Evolutionary conservation across 2,113 vertebrate genomes (phyloP).

Genomic region (Calyptomena viridis): DNA sequence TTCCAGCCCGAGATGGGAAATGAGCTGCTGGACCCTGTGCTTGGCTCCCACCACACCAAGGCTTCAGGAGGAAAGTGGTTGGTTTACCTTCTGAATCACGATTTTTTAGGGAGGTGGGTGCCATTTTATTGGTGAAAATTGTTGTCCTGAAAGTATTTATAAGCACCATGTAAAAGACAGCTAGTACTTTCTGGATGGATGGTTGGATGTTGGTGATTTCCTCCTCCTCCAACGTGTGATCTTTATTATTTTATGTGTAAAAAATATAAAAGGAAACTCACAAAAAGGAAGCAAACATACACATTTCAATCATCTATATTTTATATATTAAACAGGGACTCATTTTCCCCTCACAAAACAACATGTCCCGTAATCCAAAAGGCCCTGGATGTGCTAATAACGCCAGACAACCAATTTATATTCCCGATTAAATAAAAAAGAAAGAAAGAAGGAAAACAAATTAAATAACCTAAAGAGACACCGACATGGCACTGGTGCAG

Average conservation of each 20-base stretch:
- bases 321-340: not conserved
- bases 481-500: not conserved
- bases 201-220: not conserved
- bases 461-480: not conserved
- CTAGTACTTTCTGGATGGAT: not conserved
- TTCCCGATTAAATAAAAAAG: not conserved
- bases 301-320: not conserved
- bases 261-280: not conserved
- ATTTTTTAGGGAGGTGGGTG: not conserved
- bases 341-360: not conserved
- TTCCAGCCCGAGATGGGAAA: not conserved
- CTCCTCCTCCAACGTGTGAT: accelerated
- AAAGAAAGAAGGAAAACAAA: not conserved
- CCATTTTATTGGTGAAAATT: not conserved
- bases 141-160: not conserved
- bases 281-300: not conserved
- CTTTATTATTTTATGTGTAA: not conserved
- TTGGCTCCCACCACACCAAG: not conserved
- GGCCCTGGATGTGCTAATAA: not conserved
- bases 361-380: not conserved
- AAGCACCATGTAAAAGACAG: not conserved
- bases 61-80: accelerated
- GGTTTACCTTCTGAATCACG: accelerated
- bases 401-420: not conserved
- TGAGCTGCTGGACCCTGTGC: not conserved